These are phyloP conservation scores for Triops cancriformis DNA, from an alignment of 1,140 invertebrate species.

Conservation along the genomic window DNA sequence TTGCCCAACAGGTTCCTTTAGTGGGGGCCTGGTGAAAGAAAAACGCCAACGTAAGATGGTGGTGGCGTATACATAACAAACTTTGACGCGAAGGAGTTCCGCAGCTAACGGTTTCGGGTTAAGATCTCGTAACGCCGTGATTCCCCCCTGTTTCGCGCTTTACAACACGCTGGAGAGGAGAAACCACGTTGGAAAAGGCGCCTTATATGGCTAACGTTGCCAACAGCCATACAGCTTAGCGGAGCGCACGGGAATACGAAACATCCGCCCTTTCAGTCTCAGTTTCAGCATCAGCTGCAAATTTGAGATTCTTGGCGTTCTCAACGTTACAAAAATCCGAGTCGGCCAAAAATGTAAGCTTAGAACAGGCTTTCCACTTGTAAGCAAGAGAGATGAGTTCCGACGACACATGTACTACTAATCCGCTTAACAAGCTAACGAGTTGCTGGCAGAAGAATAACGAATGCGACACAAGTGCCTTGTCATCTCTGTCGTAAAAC, in stretches of 20 bases:
- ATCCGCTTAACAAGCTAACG: constrained; percentile 5
- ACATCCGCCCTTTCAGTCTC: constrained; percentile 7
- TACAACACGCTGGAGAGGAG: neutral
- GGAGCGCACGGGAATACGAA: neutral
- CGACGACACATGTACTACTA: neutral
- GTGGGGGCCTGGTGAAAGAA: neutral
- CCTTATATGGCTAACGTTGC: neutral
- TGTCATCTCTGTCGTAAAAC: neutral
- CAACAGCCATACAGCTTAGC: neutral
- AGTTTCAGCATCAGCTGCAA: constrained; percentile 13
- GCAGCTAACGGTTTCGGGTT: neutral
- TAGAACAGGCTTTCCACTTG: neutral
- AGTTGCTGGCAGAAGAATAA: neutral
- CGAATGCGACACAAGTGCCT: neutral
- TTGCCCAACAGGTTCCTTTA: neutral
- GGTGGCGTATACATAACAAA: too few species aligned
- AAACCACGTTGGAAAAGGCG: neutral
- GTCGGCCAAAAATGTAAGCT: neutral
- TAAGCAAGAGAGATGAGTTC: neutral
- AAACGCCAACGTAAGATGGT: neutral
- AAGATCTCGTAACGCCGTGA: neutral
- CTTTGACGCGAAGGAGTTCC: neutral
- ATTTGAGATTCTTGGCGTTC: constrained; percentile 1
- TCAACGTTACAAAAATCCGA: neutral
- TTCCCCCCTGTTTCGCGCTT: neutral